These are phyloP conservation scores for Pseudois nayaur DNA, from an alignment of 2,113 vertebrate species.

Conservation along the genomic window DNA sequence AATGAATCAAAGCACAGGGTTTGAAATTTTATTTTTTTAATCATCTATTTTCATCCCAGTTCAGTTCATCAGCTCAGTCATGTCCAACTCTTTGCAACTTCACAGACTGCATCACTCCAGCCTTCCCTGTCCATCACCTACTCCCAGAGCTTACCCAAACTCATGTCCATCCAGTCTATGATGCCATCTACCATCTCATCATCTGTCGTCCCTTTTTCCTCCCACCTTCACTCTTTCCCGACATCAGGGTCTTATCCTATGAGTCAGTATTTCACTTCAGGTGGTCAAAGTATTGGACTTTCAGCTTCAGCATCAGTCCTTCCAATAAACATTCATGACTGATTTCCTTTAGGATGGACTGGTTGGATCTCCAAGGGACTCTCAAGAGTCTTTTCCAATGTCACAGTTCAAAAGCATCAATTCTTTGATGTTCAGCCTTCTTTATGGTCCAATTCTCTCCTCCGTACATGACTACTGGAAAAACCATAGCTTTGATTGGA, in stretches of 20 bases:
- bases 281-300: neutral
- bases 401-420: neutral
- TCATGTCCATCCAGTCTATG: neutral
- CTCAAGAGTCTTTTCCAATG: neutral
- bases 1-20: neutral
- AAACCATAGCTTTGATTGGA: neutral
- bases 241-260: neutral
- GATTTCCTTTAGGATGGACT: neutral
- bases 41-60: neutral
- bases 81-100: neutral
- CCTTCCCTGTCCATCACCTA: neutral
- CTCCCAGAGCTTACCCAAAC: neutral
- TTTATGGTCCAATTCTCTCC: neutral
- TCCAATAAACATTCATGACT: neutral
- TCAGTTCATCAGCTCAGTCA: neutral
- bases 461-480: neutral
- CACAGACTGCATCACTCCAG: neutral
- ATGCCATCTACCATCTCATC: neutral
- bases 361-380: neutral
- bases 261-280: neutral
- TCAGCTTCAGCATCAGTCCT: neutral
- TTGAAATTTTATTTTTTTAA: neutral
- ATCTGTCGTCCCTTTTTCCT: neutral
- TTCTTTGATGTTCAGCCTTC: neutral
- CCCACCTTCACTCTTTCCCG: fast-evolving